A percentile compares a stretch with the other conserved stretches of the same genome.
Conservation (phyloP, 1,140 invertebrate species). For the Dreissena rostriformis region DNA sequence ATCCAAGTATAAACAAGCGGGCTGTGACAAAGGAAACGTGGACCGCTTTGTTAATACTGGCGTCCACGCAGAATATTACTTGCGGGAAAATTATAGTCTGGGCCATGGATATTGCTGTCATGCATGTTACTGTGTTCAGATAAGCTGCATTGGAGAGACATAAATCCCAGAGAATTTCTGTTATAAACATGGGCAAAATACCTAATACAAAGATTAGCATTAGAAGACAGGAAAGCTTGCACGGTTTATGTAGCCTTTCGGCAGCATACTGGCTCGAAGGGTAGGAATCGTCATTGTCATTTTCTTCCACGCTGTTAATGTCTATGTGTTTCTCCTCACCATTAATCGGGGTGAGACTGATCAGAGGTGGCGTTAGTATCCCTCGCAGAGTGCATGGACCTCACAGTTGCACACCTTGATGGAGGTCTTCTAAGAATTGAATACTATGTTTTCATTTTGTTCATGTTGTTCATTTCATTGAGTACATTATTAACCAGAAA, state of each 20-base stretch:
- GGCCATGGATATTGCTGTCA: constrained; percentile 69
- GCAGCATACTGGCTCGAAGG: constrained; percentile 7
- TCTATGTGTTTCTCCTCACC: constrained; percentile 37
- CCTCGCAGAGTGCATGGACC: constrained; percentile 13
- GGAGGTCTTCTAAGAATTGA: not conserved
- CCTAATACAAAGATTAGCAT: constrained; percentile 67
- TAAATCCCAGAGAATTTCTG: constrained; percentile 60
- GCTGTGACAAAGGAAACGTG: constrained; percentile 59
- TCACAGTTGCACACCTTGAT: constrained; percentile 20
- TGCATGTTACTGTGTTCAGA: constrained; percentile 71
- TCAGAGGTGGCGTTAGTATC: constrained; percentile 51
- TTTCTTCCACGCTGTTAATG: constrained; percentile 26
- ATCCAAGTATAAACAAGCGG: constrained; percentile 43
- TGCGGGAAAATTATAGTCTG: constrained; percentile 76
- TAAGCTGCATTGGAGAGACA: constrained; percentile 62
- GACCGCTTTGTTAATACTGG: constrained; percentile 64
- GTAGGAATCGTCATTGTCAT: constrained; percentile 32
- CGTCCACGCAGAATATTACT: constrained; percentile 71
- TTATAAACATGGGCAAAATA: constrained; percentile 71
- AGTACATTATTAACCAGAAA: no score
- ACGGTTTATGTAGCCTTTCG: constrained; percentile 46
- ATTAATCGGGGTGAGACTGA: constrained; percentile 49
- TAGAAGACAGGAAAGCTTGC: constrained; percentile 64
- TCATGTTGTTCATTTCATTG: no score
- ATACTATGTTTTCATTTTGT: no score